Percentiles rank a stretch among this genome's conserved stretches.
phyloP scores from a whole-genome alignment of 2,888 invertebrate genomes.

The Phorcus lineatus region DNA sequence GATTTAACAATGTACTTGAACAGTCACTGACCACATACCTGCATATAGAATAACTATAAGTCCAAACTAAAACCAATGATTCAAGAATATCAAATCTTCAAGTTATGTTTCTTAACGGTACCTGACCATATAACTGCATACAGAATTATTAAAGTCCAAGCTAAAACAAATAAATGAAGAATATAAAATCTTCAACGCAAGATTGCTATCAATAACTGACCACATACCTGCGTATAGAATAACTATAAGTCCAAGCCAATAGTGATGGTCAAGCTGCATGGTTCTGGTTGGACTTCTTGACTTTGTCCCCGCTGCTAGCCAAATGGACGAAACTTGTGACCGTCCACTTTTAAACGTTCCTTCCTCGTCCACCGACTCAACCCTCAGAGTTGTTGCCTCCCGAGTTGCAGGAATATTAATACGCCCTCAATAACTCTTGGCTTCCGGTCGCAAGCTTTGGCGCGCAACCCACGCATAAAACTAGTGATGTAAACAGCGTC shows the following conservation, averaged over 20 bases:
- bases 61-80: neutral
- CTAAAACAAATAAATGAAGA: too few relatives aligned
- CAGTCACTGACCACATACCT: neutral
- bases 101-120: too few relatives aligned
- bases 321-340: neutral
- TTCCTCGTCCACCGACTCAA: neutral
- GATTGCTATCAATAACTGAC: neutral
- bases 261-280: neutral
- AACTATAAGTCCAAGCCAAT: slow-evolving; percentile 15
- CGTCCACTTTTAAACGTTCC: neutral
- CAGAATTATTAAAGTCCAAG: too few relatives aligned
- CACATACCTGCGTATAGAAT: slow-evolving; percentile 2
- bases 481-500: neutral
- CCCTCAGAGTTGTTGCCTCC: neutral
- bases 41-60: neutral
- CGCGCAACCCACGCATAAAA: neutral
- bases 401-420: neutral
- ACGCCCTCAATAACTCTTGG: neutral
- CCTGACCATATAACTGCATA: too few relatives aligned
- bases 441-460: neutral
- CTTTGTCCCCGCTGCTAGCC: neutral
- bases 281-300: neutral
- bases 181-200: too few relatives aligned
- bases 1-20: too few relatives aligned
- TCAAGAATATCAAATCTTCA: too few relatives aligned